A percentile compares a stretch with the other conserved stretches of the same genome.
phyloP scores from a whole-genome alignment of 2,113 vertebrate genomes.

The Oncorhynchus nerka region DNA sequence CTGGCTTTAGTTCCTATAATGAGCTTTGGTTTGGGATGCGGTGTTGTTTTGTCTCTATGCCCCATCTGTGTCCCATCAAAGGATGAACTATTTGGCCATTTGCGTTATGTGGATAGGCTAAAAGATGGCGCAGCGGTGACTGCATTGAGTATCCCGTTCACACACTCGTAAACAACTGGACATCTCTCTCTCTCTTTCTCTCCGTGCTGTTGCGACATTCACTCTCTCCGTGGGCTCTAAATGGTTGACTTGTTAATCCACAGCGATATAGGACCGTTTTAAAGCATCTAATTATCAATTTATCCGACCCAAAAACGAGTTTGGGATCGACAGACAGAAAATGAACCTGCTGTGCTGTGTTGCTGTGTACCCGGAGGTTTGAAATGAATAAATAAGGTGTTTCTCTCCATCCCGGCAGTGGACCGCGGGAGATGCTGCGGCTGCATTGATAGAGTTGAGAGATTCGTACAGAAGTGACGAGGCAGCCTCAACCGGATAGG shows the following conservation, averaged over 20 bases:
- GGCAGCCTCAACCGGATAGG: too few relatives aligned
- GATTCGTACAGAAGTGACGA: neutral
- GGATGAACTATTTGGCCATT: neutral
- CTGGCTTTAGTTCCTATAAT: neutral
- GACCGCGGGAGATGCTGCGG: neutral
- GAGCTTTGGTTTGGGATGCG: neutral
- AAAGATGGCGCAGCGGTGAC: slow-evolving; percentile 4
- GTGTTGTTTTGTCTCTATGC: neutral
- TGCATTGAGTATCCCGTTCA: neutral
- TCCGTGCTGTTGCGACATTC: neutral
- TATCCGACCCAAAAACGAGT: neutral
- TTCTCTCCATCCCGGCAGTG: neutral
- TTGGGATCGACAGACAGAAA: neutral
- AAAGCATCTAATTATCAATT: neutral
- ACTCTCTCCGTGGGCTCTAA: neutral
- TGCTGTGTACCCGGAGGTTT: too few relatives aligned
- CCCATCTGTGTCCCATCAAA: neutral
- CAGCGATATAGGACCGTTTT: neutral
- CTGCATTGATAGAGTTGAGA: neutral
- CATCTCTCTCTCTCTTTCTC: neutral
- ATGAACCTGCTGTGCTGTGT: neutral
- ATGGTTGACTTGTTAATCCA: neutral
- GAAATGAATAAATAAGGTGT: neutral
- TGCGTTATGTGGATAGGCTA: neutral
- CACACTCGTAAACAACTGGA: slow-evolving; percentile 5